Evolutionary conservation across 2,113 vertebrate species (phyloP).

Genomic region (Peucedramus taeniatus): DNA sequence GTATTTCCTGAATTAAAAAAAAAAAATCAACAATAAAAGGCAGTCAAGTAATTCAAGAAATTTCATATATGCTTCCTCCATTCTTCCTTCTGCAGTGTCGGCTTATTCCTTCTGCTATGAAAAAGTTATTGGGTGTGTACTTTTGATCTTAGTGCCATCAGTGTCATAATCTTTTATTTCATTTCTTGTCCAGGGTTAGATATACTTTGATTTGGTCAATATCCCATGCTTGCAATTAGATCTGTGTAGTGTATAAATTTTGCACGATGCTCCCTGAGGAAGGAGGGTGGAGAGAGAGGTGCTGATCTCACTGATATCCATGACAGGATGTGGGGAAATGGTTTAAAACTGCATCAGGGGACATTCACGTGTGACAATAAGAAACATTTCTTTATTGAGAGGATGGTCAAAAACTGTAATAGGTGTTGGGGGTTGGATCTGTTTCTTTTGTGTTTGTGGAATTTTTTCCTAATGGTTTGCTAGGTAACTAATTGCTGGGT

Average conservation of each 20-base stretch:
- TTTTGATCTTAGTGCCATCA: neutral
- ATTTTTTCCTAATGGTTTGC: no score
- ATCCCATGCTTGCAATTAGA: neutral
- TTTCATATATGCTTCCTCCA: neutral
- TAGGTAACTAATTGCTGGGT: no score
- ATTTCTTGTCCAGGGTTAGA: neutral
- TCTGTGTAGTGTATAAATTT: neutral
- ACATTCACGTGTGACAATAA: neutral
- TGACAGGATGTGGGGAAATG: rapidly evolving
- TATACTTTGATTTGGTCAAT: neutral
- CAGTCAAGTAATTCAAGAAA: neutral
- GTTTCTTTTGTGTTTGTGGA: no score
- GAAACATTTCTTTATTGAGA: neutral
- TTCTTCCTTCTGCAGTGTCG: neutral
- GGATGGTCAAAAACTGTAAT: neutral
- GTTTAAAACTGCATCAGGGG: neutral
- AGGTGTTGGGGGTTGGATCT: no score
- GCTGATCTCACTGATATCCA: neutral
- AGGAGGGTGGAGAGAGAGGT: neutral
- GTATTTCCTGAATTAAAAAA: neutral
- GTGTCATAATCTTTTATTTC: neutral
- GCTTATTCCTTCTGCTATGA: neutral
- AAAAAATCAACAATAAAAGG: neutral
- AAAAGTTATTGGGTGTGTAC: neutral
- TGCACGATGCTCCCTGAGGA: neutral